Conservation (phyloP, 2,797 vertebrate genomes). For the Sebastes paucispinis region DNA sequence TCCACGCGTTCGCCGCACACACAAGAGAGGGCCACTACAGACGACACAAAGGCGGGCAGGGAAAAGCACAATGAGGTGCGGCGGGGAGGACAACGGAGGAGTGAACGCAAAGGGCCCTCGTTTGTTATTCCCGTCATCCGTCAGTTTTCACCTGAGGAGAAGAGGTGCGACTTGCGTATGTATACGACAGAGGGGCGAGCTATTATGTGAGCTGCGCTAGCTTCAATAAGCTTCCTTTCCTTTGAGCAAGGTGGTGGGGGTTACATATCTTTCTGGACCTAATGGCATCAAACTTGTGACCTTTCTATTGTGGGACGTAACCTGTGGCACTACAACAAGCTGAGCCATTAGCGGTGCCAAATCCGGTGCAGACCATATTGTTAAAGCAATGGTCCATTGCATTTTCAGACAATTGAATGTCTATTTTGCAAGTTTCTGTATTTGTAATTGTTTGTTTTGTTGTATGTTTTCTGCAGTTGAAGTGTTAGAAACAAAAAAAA, state of each 20-base stretch:
- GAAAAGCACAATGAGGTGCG: conserved; percentile 53
- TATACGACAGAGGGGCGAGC: not conserved
- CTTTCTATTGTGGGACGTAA: conserved; percentile 12
- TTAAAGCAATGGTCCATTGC: not conserved
- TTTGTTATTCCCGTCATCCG: conserved; percentile 41
- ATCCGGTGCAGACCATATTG: not conserved
- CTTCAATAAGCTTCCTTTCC: conserved; percentile 17
- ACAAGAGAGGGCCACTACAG: conserved; percentile 56
- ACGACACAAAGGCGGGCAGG: conserved; percentile 50
- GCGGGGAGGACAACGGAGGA: conserved; percentile 33
- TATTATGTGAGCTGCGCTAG: conserved; percentile 4
- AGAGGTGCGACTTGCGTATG: not conserved
- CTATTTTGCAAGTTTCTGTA: not conserved
- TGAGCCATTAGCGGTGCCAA: not conserved
- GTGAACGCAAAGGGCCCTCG: conserved; percentile 15
- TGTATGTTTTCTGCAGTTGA: not conserved
- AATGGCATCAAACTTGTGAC: conserved; percentile 28
- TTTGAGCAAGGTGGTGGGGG: not conserved
- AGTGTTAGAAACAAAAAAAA: not conserved
- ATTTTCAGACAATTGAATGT: not conserved
- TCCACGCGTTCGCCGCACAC: conserved; percentile 53
- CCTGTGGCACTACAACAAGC: not conserved
- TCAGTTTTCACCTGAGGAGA: conserved; percentile 49
- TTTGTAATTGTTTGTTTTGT: not conserved
- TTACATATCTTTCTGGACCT: not conserved